Evolutionary conservation across 1,140 invertebrate genomes (phyloP).

Genomic region (Mizuhopecten yessoensis): DNA sequence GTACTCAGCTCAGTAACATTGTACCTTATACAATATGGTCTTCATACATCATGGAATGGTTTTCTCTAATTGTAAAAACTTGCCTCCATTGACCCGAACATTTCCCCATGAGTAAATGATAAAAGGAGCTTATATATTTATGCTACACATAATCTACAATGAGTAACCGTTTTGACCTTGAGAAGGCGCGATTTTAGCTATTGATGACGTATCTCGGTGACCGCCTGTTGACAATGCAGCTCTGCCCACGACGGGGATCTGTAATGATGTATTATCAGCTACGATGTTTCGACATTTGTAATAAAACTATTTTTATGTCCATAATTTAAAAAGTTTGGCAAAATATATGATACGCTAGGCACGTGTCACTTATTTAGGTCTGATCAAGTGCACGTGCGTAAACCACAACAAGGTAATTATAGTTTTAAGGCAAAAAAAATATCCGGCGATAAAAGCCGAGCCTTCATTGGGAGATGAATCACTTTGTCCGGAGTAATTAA

Average conservation of each 20-base stretch:
- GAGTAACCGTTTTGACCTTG: neutral
- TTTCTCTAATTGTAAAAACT: too few species aligned
- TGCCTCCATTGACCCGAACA: too few species aligned
- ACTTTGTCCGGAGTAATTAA: neutral
- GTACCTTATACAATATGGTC: too few species aligned
- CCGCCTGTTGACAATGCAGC: neutral
- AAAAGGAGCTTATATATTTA: neutral
- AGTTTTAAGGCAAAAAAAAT: neutral
- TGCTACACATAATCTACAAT: too few species aligned
- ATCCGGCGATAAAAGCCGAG: neutral
- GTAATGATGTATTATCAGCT: neutral
- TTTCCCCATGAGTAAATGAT: neutral
- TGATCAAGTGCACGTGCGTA: slow-evolving; percentile 24
- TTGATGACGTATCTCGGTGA: neutral
- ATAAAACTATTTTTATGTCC: slow-evolving; percentile 28
- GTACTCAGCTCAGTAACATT: too few species aligned
- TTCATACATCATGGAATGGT: too few species aligned
- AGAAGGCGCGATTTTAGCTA: neutral
- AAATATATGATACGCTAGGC: neutral
- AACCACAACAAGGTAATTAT: neutral
- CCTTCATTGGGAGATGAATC: neutral
- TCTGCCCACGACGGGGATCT: neutral
- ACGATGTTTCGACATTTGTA: neutral
- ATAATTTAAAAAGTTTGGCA: neutral
- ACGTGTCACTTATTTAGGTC: slow-evolving; percentile 26